Percentiles rank a stretch among this genome's conserved stretches.
These are phyloP conservation scores for Galerucella calmariensis DNA, from an alignment of 2,888 invertebrate species.

Conservation along the genomic window DNA sequence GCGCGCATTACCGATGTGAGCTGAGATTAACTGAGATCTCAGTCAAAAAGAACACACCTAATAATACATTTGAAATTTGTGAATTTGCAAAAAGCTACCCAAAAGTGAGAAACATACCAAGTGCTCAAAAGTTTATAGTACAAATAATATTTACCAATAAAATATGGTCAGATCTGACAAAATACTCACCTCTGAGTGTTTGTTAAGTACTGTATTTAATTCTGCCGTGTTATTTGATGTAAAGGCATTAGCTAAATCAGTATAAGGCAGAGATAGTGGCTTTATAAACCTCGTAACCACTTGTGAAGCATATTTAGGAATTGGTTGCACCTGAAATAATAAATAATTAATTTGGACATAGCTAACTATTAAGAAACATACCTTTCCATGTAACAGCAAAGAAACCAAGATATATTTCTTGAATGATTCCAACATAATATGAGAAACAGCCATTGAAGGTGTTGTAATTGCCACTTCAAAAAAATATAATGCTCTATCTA, in stretches of 20 bases:
- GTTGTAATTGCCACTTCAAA: constrained; percentile 96
- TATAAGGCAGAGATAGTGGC: constrained; percentile 87
- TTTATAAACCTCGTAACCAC: constrained; percentile 88
- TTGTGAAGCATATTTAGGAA: constrained; percentile 93
- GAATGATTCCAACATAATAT: constrained; percentile 97
- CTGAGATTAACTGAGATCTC: too few species aligned
- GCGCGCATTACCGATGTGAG: too few species aligned
- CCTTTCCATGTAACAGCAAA: constrained; percentile 91
- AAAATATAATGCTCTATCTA: constrained; percentile 92
- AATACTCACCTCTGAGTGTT: constrained; percentile 76
- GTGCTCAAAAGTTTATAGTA: too few species aligned
- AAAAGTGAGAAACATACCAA: too few species aligned
- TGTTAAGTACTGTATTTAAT: constrained; percentile 75
- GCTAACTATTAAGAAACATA: constrained; percentile 58
- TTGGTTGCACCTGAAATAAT: constrained; percentile 66
- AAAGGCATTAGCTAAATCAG: constrained; percentile 88
- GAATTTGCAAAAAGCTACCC: too few species aligned
- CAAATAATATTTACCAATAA: neutral
- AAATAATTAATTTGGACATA: neutral
- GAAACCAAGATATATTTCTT: constrained; percentile 96
- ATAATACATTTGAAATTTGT: too few species aligned
- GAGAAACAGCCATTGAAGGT: constrained; percentile 93
- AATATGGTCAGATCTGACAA: neutral
- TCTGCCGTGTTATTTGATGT: constrained; percentile 78
- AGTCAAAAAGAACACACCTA: too few species aligned